Evolutionary conservation across 1,140 invertebrate genomes (phyloP).

Genomic region (Palaemon carinicauda): DNA sequence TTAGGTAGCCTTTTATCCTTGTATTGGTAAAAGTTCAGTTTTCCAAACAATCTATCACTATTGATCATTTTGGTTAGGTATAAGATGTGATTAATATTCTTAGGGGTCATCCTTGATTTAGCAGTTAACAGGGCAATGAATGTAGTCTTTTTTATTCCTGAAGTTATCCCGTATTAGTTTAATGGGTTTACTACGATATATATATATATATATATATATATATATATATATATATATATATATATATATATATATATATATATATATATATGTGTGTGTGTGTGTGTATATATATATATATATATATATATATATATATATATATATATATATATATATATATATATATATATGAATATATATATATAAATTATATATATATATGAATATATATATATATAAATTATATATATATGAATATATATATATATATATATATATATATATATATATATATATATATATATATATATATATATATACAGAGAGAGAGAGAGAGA

Average conservation of each 20-base stretch:
- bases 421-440: not conserved
- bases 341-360: not conserved
- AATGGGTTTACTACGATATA: too few species aligned
- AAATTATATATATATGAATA: not conserved
- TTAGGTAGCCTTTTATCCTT: too few species aligned
- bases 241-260: not conserved
- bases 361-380: not conserved
- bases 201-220: not conserved
- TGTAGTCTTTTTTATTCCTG: too few species aligned
- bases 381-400: not conserved
- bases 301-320: not conserved
- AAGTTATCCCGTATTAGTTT: too few species aligned
- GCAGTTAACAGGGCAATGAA: too few species aligned
- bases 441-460: not conserved
- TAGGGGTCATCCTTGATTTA: too few species aligned
- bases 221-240: not conserved
- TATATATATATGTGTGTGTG: slow-evolving; percentile 2
- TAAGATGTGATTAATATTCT: too few species aligned
- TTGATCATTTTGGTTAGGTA: too few species aligned
- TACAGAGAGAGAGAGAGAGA: too few species aligned
- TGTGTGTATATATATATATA: not conserved
- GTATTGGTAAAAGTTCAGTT: too few species aligned
- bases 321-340: not conserved
- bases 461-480: not conserved
- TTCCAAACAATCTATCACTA: too few species aligned